Evolutionary conservation across 2,113 vertebrate species (phyloP).

Genomic region (Cynopterus brachyotis): DNA sequence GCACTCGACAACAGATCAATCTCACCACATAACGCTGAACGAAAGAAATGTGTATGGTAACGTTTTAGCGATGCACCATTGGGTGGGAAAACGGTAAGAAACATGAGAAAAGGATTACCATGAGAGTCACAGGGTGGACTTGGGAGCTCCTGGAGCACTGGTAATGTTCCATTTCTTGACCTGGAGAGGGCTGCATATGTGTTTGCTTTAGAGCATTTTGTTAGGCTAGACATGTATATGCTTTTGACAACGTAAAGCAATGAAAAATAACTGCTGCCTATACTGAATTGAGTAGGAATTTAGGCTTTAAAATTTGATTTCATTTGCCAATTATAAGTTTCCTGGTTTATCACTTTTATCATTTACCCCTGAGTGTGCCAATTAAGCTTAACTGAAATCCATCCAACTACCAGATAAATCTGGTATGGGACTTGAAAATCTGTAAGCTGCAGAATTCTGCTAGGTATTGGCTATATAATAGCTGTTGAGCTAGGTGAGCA

Average conservation of each 20-base stretch:
- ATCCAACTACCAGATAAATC: neutral
- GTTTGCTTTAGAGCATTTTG: neutral
- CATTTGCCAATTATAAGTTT: neutral
- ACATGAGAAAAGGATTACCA: neutral
- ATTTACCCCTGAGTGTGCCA: neutral
- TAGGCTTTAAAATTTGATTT: neutral
- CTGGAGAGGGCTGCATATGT: neutral
- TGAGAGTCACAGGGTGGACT: no score
- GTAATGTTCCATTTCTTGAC: neutral
- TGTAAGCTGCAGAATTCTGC: neutral
- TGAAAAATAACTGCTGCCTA: neutral
- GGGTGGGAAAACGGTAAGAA: neutral
- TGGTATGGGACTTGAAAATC: neutral
- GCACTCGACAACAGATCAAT: no score
- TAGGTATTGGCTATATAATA: neutral
- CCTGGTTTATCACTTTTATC: neutral
- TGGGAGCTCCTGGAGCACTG: neutral
- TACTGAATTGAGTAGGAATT: neutral
- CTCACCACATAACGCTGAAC: neutral
- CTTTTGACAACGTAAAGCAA: neutral
- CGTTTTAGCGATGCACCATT: neutral
- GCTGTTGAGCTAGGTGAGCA: neutral
- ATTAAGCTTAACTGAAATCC: neutral
- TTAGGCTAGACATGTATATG: neutral
- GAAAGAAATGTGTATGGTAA: neutral